phyloP scores from a whole-genome alignment of 2,888 invertebrate genomes.

The Microchrysa polita region DNA sequence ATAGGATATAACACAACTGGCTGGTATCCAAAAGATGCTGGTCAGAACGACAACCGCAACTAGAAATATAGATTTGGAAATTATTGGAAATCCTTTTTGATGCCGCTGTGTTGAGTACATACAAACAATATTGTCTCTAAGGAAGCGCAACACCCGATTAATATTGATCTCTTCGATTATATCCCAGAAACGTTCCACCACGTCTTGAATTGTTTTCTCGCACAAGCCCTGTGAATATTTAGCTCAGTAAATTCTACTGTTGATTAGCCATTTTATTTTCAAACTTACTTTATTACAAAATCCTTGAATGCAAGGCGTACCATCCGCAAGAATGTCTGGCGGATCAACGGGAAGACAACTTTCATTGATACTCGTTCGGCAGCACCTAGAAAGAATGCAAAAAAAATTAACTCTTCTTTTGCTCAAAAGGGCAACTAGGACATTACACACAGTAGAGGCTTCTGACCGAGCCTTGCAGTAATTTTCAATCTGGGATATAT shows the following conservation, averaged over 20 bases:
- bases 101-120: constrained; percentile 59
- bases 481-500: no score
- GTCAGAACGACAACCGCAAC: constrained; percentile 85
- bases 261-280: no score
- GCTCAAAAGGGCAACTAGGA: neutral
- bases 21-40: constrained; percentile 94
- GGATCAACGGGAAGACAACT: constrained; percentile 92
- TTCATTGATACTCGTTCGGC: constrained; percentile 89
- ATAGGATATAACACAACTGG: constrained; percentile 86
- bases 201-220: constrained; percentile 93
- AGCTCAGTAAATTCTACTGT: no score
- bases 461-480: no score
- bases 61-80: constrained; percentile 51
- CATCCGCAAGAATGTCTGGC: constrained; percentile 88
- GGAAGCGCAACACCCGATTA: constrained; percentile 87
- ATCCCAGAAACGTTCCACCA: constrained; percentile 96
- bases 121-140: constrained; percentile 93
- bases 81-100: neutral
- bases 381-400: constrained; percentile 70
- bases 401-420: neutral
- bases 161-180: constrained; percentile 97
- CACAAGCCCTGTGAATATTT: constrained; percentile 79
- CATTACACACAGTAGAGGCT: no score
- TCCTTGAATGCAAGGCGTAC: constrained; percentile 95
- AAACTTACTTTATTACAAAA: constrained; percentile 86